Evolutionary conservation across 2,888 invertebrate species (phyloP), one percentile per base, ranked within the genome.

Genomic region (Sipha maydis): DNA sequence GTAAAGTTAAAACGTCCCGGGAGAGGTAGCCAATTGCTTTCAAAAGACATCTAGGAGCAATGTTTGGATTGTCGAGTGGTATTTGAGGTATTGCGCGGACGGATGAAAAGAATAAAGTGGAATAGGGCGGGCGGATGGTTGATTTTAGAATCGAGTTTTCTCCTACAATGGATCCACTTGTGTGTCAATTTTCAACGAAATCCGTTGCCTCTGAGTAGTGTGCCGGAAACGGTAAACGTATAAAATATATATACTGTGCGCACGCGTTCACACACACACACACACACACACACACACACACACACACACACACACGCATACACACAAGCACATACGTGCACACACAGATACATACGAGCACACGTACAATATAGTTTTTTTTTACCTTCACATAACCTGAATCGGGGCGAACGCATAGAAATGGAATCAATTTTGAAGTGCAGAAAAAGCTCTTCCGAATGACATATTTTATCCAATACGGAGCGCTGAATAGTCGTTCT

Each of bases 151-250:
- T 85, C 85, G 77, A 85, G 77, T 85, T 85, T 85, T 85, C 85
- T 85, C 77, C 85, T 85, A 85, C 85, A 85, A 85, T 85, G 85
- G 85, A 85, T 85, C 85, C 85, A 85, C 85, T 85, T 85, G 85
- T 85, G 77, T 85, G 85, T 85, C 76, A 85, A 85, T 85, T 85
- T 85, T 77, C 77, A 85, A 69, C 85, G 67, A 85, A 85, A 85
- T 85, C 85, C 85, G 85, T 85, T 85, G 85, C 85, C 67, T 77
- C 77, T 34, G 83, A 84, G 83, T 84, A 61, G 83, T 75, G 61
- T 21, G 67, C 77, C 67, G 48, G 85, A 77, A 77, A 85, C 77
- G 85, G 77, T 85, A 77, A 77, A 85, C 85, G 67, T 77, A 85
- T 77, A 85, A 85, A 85, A 85, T 41, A 76, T 85, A 69, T 48